Percentiles rank a stretch among this genome's conserved stretches.
Conservation (phyloP, 2,797 vertebrate genomes). For the Pteronotus mesoamericanus region DNA sequence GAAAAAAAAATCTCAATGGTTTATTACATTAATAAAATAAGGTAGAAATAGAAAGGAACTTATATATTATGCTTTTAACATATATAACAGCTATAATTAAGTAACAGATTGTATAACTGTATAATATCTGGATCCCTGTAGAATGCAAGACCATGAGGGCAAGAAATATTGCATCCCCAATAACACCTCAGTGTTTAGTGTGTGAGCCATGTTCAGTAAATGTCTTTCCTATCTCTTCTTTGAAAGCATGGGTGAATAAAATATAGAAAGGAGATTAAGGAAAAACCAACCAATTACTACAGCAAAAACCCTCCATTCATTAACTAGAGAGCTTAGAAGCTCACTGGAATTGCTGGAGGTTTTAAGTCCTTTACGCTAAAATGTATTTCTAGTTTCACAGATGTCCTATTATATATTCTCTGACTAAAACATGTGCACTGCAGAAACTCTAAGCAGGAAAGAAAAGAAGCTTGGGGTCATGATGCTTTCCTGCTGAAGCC, state of each 20-base stretch:
- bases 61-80: neutral
- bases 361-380: neutral
- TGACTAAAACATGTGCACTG: neutral
- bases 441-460: neutral
- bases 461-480: neutral
- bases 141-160: neutral
- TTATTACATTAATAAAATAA: constrained; percentile 26
- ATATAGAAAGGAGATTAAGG: neutral
- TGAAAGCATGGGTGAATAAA: neutral
- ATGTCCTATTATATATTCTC: neutral
- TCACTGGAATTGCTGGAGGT: neutral
- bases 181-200: neutral
- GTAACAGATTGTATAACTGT: neutral
- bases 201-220: neutral
- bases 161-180: neutral
- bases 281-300: neutral
- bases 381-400: neutral
- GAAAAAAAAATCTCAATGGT: neutral
- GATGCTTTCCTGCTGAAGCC: neutral
- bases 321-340: neutral
- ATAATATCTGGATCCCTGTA: neutral
- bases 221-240: neutral
- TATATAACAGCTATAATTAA: constrained; percentile 35
- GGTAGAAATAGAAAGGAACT: constrained; percentile 35
- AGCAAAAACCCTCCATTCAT: neutral